A percentile compares a stretch with the other conserved stretches of the same genome.
Evolutionary conservation across 2,888 invertebrate genomes (phyloP).

Genomic region (Drosophila yooni): DNA sequence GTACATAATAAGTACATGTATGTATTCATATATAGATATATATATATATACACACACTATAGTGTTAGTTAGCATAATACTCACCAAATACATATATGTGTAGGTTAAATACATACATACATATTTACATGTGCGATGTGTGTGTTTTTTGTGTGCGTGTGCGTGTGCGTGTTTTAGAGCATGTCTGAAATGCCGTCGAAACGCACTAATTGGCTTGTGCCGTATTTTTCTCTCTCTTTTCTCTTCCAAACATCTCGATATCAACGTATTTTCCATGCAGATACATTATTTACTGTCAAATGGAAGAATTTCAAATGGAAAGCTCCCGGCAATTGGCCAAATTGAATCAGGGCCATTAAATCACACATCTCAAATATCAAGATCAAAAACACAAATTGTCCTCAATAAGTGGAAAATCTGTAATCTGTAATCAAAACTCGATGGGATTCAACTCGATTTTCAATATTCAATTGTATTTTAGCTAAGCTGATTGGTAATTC

Average conservation of each 20-base stretch:
- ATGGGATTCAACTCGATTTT: slow-evolving; percentile 60
- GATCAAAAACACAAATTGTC: slow-evolving; percentile 31
- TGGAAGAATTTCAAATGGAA: slow-evolving; percentile 93
- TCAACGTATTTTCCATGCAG: slow-evolving; percentile 84
- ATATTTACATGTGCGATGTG: slow-evolving; percentile 7
- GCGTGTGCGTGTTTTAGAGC: slow-evolving; percentile 67
- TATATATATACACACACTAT: slow-evolving; percentile 1
- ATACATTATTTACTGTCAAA: slow-evolving; percentile 94
- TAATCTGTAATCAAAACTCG: slow-evolving; percentile 53
- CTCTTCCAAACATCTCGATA: slow-evolving; percentile 57
- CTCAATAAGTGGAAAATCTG: slow-evolving; percentile 14
- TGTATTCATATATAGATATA: slow-evolving; percentile 8
- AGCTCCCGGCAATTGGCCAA: slow-evolving; percentile 87
- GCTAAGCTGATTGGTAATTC: slow-evolving; percentile 73
- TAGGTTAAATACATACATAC: slow-evolving; percentile 12
- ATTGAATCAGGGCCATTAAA: slow-evolving; percentile 73
- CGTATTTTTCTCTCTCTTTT: slow-evolving; percentile 56
- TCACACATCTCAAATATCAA: slow-evolving; percentile 64
- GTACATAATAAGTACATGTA: slow-evolving; percentile 37
- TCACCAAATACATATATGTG: slow-evolving; percentile 1
- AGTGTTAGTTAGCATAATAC: slow-evolving; percentile 4
- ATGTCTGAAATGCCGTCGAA: slow-evolving; percentile 60
- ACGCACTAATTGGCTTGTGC: slow-evolving; percentile 76
- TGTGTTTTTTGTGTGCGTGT: slow-evolving; percentile 14
- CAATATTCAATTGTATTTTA: slow-evolving; percentile 57